Conservation (phyloP, 1,140 invertebrate genomes). For the Dendroctonus valens region DNA sequence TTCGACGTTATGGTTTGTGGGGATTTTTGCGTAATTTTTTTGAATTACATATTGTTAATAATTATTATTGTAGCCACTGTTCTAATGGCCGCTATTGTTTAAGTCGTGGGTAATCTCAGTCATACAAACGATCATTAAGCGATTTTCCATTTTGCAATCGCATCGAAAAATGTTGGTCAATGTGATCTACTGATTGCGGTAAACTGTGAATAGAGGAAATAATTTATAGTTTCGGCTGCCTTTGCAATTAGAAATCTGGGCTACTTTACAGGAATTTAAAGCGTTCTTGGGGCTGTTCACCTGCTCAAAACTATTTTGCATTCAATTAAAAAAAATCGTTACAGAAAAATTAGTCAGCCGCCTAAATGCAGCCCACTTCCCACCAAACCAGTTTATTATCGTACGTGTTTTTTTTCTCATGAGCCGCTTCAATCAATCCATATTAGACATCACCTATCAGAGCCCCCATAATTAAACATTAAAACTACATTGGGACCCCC, state of each 20-base stretch:
- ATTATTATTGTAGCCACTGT: conserved; percentile 13
- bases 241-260: too few species aligned
- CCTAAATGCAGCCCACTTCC: conserved; percentile 3
- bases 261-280: too few species aligned
- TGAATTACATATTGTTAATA: conserved; percentile 28
- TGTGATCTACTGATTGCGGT: too few species aligned
- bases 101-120: conserved; percentile 25
- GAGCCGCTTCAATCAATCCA: conserved; percentile 19
- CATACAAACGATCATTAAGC: conserved; percentile 23
- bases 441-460: conserved; percentile 3
- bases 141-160: conserved; percentile 8
- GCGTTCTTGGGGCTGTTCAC: too few species aligned
- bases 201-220: too few species aligned
- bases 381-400: conserved; percentile 6
- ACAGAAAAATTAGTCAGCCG: conserved; percentile 1
- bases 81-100: conserved; percentile 21
- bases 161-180: too few species aligned
- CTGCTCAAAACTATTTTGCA: background rate
- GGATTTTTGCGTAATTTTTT: conserved; percentile 13
- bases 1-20: background rate
- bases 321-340: conserved; percentile 11
- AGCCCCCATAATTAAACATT: conserved; percentile 15
- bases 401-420: conserved; percentile 11
- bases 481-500: conserved; percentile 7
- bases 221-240: too few species aligned